Evolutionary conservation across 2,797 vertebrate genomes (phyloP).

Genomic region (Pangasius macronema): DNA sequence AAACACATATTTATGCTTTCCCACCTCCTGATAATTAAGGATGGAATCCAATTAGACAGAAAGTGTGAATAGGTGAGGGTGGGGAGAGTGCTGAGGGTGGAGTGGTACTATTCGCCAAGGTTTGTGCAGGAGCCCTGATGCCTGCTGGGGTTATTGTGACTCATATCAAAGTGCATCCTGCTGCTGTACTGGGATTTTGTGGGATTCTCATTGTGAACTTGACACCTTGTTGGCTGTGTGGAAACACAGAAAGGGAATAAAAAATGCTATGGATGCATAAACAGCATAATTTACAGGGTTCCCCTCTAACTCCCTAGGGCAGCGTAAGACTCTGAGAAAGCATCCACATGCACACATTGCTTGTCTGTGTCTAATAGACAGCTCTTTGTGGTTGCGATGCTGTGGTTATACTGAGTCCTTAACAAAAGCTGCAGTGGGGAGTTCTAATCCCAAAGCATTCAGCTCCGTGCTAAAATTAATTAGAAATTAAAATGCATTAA

Average conservation of each 20-base stretch:
- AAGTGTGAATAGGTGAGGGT: not conserved
- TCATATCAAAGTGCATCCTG: slow-evolving; percentile 62
- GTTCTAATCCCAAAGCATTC: slow-evolving; percentile 59
- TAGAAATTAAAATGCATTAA: slow-evolving; percentile 63
- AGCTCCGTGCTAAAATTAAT: slow-evolving; percentile 59
- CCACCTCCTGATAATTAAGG: slow-evolving; percentile 27
- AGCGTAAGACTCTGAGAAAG: slow-evolving; percentile 10
- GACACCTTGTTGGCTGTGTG: slow-evolving; percentile 56
- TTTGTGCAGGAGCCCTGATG: slow-evolving; percentile 9
- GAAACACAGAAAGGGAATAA: slow-evolving; percentile 54
- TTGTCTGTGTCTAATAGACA: slow-evolving; percentile 34
- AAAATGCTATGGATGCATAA: slow-evolving; percentile 51
- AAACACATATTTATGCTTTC: slow-evolving; percentile 28
- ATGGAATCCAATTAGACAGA: not conserved
- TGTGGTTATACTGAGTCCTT: slow-evolving; percentile 47
- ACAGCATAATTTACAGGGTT: slow-evolving; percentile 55
- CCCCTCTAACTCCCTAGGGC: slow-evolving; percentile 31
- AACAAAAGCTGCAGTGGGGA: slow-evolving; percentile 54
- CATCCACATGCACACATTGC: slow-evolving; percentile 25
- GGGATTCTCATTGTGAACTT: slow-evolving; percentile 50
- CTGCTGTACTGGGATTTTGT: slow-evolving; percentile 54
- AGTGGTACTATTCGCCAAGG: not conserved
- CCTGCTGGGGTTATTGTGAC: slow-evolving; percentile 47
- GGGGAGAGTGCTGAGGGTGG: not conserved
- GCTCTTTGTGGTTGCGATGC: slow-evolving; percentile 39